Conservation (phyloP, 2,113 vertebrate genomes). For the Colinus virginianus region DNA sequence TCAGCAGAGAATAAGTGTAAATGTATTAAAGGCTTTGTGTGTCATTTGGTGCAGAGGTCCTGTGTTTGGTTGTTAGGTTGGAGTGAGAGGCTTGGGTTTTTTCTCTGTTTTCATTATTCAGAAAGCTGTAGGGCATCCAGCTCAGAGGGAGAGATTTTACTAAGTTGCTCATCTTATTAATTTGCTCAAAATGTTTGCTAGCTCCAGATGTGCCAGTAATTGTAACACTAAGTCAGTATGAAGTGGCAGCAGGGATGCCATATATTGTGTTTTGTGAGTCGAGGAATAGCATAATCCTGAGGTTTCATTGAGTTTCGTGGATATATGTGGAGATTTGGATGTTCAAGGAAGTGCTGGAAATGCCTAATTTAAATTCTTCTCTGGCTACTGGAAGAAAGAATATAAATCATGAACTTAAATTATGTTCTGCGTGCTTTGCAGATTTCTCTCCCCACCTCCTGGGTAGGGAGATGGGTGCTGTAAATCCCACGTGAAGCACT, state of each 20-base stretch:
- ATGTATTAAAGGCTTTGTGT: background rate
- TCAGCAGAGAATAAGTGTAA: background rate
- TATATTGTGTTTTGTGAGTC: background rate
- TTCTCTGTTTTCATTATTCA: background rate
- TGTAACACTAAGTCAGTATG: background rate
- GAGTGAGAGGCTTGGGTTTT: background rate
- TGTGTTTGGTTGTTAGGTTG: background rate
- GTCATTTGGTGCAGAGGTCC: background rate
- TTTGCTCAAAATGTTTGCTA: background rate
- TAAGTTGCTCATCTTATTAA: background rate
- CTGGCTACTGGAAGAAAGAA: slow-evolving; percentile 18
- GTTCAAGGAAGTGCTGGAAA: background rate
- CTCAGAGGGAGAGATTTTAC: background rate
- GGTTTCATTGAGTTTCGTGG: background rate
- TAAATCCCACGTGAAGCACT: slow-evolving; percentile 43
- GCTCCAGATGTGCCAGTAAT: background rate
- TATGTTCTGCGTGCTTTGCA: slow-evolving; percentile 38
- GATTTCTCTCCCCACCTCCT: background rate
- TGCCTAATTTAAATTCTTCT: slow-evolving; percentile 41
- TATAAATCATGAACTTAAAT: slow-evolving; percentile 70
- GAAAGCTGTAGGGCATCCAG: background rate
- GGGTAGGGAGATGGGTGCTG: slow-evolving; percentile 23
- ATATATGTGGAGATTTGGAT: background rate
- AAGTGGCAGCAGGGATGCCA: background rate
- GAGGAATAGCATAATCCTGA: background rate